These are phyloP conservation scores for Leuciscus idus DNA, from an alignment of 2,113 vertebrate species.

Conservation along the genomic window DNA sequence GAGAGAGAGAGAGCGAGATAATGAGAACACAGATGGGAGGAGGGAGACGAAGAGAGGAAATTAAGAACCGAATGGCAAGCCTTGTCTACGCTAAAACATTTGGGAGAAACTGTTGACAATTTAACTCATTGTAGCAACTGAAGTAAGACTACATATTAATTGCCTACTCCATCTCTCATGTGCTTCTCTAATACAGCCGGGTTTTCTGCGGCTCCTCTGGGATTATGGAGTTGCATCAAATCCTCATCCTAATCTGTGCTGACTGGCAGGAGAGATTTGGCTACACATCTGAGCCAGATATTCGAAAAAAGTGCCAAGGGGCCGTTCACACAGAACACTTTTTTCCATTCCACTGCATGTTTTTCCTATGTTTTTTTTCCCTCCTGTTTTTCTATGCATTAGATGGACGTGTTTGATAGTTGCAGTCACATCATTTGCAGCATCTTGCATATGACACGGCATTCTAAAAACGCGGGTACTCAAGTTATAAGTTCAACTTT, in stretches of 20 bases:
- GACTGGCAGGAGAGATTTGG: slow-evolving; percentile 16
- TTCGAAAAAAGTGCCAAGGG: neutral
- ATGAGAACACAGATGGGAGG: neutral
- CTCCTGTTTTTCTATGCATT: no score
- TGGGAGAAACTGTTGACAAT: neutral
- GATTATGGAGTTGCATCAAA: slow-evolving; percentile 66
- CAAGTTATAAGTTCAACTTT: no score
- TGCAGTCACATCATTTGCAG: no score
- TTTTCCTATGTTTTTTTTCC: no score
- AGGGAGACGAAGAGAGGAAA: slow-evolving; percentile 3
- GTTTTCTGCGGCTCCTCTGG: slow-evolving; percentile 45
- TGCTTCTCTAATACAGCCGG: slow-evolving; percentile 51
- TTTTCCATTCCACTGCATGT: no score
- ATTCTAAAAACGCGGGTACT: no score
- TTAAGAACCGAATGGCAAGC: neutral
- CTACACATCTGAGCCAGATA: neutral
- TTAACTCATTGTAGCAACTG: neutral
- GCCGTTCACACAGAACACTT: no score
- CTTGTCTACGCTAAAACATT: slow-evolving; percentile 7
- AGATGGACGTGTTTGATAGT: no score
- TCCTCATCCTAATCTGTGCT: slow-evolving; percentile 59
- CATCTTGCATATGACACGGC: no score
- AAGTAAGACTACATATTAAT: slow-evolving; percentile 32
- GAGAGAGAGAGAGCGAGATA: neutral
- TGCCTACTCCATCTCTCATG: slow-evolving; percentile 45